Evolutionary conservation across 2,113 vertebrate species (phyloP), one percentile per base, ranked within the genome.

Genomic region (Gallinago media): DNA sequence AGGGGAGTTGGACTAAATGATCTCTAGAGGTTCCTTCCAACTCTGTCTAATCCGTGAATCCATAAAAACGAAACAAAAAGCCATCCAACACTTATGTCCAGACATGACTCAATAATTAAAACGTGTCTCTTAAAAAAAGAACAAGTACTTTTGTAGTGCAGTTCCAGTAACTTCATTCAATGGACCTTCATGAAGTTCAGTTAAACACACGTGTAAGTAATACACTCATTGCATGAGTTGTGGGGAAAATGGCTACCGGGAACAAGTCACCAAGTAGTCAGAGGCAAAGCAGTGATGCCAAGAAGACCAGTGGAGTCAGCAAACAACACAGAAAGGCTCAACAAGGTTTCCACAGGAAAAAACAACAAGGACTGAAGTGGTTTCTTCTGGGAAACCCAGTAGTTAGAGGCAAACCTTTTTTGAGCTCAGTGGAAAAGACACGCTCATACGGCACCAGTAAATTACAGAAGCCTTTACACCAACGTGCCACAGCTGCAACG

Each of bases 351-450:
- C 97, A 81, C 80, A 92, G 84, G 88, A 55, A 44, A 67, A 72
- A 91, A 96, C 84, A 96, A 96, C 65, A 91, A 92, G 55, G n/a
- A 88, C 68, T 92, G 49, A 92, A 92, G 81, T 7, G 16, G 73
- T 91, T 94, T 88, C 68, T 96, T 88, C 78, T 92, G 59, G 49
- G 85, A 95, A 84, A 98, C 67, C 73, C 11, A 27, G 93, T 93
- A 97, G 89, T 95, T 96, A 96, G 89, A 96, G 92, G 76, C 91
- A 94, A 96, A 79, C 31, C 79, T 92, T 96, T 92, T 97, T 96
- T 86, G 97, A 98, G 89, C 66, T 92, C 66, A 62, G 72, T 68
- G 96, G 94, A 94, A 97, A 93, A 94, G 52, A 72, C 9, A 4
- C 82, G 71, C 7, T 65, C 59, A 89, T 36, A 93, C 49, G 55